Evolutionary conservation across 2,113 vertebrate species (phyloP).

Genomic region (Geococcyx californianus): DNA sequence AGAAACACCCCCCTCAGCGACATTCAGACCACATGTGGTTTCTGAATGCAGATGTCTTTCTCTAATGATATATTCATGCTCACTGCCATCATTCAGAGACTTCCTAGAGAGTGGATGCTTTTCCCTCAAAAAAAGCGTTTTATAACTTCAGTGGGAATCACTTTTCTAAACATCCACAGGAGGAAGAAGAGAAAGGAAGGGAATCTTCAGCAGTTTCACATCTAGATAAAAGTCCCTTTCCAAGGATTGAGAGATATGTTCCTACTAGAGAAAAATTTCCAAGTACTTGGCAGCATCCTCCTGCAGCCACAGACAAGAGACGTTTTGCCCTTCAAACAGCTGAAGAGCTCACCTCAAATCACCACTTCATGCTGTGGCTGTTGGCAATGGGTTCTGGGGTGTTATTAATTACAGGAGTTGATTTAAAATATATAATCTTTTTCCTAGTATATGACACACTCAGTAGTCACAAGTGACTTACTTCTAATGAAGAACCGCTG

Average conservation of each 20-base stretch:
- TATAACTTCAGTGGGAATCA: neutral
- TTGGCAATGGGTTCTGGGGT: neutral
- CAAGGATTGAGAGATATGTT: neutral
- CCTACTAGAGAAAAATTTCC: neutral
- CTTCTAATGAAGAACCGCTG: neutral
- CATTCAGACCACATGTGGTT: conserved; percentile 9
- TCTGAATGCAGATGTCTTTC: conserved; percentile 33
- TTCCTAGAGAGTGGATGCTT: neutral
- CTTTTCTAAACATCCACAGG: neutral
- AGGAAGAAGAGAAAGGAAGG: neutral
- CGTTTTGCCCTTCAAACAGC: neutral
- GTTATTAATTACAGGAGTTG: neutral
- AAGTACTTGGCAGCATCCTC: neutral
- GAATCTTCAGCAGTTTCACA: neutral
- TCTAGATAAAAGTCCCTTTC: neutral
- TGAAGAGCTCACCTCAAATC: neutral
- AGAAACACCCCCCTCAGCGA: neutral
- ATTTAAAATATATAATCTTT: neutral
- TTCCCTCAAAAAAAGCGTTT: neutral
- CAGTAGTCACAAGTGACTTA: neutral
- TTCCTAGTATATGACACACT: neutral
- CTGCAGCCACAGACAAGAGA: neutral
- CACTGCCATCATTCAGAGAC: neutral
- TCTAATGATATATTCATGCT: conserved; percentile 43
- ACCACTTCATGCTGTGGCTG: neutral